Conservation (phyloP, 2,113 vertebrate species). For the Oenanthe oenanthe region DNA sequence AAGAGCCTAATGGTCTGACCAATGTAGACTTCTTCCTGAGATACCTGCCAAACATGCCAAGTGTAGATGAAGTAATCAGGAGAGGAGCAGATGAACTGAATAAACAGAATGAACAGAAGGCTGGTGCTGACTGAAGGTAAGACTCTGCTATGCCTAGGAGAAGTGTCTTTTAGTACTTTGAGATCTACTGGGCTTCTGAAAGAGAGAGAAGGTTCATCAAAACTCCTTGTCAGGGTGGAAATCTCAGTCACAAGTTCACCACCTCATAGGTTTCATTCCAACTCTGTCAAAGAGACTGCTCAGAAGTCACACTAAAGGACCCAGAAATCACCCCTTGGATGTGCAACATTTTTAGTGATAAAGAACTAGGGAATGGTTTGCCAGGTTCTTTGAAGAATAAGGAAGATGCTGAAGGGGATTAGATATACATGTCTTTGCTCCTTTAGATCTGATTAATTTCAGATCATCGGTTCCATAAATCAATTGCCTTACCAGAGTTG, state of each 20-base stretch:
- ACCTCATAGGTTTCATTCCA: background rate
- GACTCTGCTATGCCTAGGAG: background rate
- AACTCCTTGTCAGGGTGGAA: background rate
- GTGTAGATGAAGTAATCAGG: background rate
- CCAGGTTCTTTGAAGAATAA: background rate
- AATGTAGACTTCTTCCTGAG: background rate
- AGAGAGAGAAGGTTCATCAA: background rate
- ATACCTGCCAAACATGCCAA: background rate
- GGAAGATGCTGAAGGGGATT: background rate
- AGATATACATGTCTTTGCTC: background rate
- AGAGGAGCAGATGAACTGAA: background rate
- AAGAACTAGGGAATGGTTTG: background rate
- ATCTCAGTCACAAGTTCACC: background rate
- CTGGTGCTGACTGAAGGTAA: background rate
- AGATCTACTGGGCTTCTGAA: background rate
- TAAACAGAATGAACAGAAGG: background rate
- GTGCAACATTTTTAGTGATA: background rate
- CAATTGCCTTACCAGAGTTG: background rate
- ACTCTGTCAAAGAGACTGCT: background rate
- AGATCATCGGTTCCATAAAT: background rate
- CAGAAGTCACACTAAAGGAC: background rate
- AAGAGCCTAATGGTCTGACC: background rate
- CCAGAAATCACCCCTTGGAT: background rate
- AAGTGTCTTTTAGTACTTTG: background rate
- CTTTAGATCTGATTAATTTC: background rate